Base-by-base conservation (phyloP, 2,888 invertebrate species). In the Stenodera caucasica region DNA sequence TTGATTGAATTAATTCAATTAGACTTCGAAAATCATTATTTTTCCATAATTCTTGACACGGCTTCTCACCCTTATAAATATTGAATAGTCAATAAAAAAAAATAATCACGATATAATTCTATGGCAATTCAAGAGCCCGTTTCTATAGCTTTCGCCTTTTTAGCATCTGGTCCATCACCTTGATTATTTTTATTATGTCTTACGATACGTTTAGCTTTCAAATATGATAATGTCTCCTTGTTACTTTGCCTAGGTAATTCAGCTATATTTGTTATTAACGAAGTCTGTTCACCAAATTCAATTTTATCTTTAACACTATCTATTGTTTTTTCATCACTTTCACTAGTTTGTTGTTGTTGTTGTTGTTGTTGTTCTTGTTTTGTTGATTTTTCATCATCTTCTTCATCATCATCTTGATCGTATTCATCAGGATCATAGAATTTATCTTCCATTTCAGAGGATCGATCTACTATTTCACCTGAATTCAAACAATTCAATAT, bases 401-500 rank as follows among this genome's bases (percentile, higher is more conserved):
- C 37, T 30, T 64, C 65, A 12, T 64, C 64, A 15, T 64, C 62
- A 2, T 58, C 61, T 59, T 68, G 65, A 58, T 70, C 68, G 6
- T 66, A 66, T 26, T 69, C 72, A 53, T 72, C 73, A 57, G 70
- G 69, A 57, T 72, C 72, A 7, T 69, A 69, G 23, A 71, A 70
- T 69, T 69, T 72, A 49, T 73, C 76, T 50, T 74, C 74, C 8
- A 73, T 72, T 23, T 72, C 72, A 54, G 26, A 8, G 2, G 56
- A 35, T 23, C 57, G 83, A 69, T 87, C 87, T 33, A 88, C 79
- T 68, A 88, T 76, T 78, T 86, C 85, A 72, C 86, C 86, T 86
- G 69, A 14, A 77, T 45, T 23, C 2, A 77, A 53, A 54, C n/a
- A 54, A 57, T 58, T 33, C 11, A 11, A 51, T 29, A 53, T 18